A percentile compares a stretch with the other conserved stretches of the same genome.
phyloP scores from a whole-genome alignment of 2,797 vertebrate genomes.

The Rachycentron canadum region DNA sequence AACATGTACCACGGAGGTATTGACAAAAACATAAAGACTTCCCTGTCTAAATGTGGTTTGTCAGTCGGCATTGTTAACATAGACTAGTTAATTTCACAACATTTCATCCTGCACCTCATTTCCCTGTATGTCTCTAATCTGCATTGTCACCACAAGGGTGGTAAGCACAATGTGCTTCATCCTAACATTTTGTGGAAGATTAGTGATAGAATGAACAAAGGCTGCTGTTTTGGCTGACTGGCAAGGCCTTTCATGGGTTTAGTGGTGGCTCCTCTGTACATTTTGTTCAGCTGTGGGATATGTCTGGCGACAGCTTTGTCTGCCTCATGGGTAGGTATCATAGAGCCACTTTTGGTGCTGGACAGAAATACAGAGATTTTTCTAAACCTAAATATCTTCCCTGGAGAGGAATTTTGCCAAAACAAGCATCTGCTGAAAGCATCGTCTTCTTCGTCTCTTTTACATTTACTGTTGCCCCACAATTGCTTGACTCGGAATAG shows the following conservation, averaged over 20 bases:
- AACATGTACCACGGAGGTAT: background rate
- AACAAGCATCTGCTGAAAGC: slow-evolving; percentile 36
- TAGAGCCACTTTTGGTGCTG: slow-evolving; percentile 24
- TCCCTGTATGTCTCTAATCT: slow-evolving; percentile 54
- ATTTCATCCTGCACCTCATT: slow-evolving; percentile 52
- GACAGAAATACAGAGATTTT: slow-evolving; percentile 40
- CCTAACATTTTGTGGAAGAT: slow-evolving; percentile 61
- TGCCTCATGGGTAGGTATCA: slow-evolving; percentile 47
- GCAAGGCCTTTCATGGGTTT: slow-evolving; percentile 72
- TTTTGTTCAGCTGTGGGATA: slow-evolving; percentile 62
- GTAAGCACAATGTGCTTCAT: slow-evolving; percentile 50
- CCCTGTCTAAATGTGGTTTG: slow-evolving; percentile 30
- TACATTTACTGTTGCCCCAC: slow-evolving; percentile 22
- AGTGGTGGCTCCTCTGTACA: slow-evolving; percentile 65
- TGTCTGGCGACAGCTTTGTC: slow-evolving; percentile 50
- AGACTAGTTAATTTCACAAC: slow-evolving; percentile 54
- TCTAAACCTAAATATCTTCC: slow-evolving; percentile 50
- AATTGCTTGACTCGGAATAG: background rate
- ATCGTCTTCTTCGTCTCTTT: slow-evolving; percentile 16
- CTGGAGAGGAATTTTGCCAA: slow-evolving; percentile 38
- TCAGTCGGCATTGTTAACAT: slow-evolving; percentile 51
- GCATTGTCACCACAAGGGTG: slow-evolving; percentile 53
- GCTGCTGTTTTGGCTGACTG: slow-evolving; percentile 66
- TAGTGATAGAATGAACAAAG: slow-evolving; percentile 66
- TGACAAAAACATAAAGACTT: slow-evolving; percentile 33